A percentile compares a stretch with the other conserved stretches of the same genome.
These are phyloP conservation scores for Bombus soroeensis DNA, from an alignment of 1,140 invertebrate species.

Conservation along the genomic window DNA sequence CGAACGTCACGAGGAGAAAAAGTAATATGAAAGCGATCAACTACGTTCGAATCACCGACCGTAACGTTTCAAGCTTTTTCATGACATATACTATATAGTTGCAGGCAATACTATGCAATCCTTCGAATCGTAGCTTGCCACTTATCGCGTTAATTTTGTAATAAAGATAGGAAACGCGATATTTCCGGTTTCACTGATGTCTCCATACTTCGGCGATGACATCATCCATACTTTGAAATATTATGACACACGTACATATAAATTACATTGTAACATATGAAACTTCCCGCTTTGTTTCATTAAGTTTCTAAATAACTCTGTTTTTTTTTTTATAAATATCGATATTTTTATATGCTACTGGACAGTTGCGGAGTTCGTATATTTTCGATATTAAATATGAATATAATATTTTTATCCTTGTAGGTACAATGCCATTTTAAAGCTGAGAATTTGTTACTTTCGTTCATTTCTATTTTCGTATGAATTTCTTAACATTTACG, in stretches of 20 bases:
- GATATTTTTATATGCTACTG: not conserved
- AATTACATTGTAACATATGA: not conserved
- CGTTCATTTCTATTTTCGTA: not conserved
- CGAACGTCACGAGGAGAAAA: not conserved
- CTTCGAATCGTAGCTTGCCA: not conserved
- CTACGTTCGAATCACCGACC: not conserved
- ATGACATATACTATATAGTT: not conserved
- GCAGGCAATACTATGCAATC: not conserved
- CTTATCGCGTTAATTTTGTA: slow-evolving; percentile 8
- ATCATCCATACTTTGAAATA: not conserved
- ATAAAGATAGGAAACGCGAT: slow-evolving; percentile 5
- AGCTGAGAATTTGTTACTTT: not conserved
- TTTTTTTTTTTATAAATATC: not conserved
- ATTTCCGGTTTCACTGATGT: not conserved
- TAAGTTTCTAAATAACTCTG: not conserved
- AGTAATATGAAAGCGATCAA: not conserved
- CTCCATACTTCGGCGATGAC: not conserved
- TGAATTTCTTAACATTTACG: no score
- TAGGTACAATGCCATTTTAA: not conserved
- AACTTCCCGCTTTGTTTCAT: not conserved
- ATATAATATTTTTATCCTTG: not conserved
- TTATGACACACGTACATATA: not conserved
- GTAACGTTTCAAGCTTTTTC: not conserved
- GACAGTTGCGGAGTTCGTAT: no score
- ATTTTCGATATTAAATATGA: no score